Base-by-base conservation (phyloP, 2,888 invertebrate species). In the Strigamia maritima region DNA sequence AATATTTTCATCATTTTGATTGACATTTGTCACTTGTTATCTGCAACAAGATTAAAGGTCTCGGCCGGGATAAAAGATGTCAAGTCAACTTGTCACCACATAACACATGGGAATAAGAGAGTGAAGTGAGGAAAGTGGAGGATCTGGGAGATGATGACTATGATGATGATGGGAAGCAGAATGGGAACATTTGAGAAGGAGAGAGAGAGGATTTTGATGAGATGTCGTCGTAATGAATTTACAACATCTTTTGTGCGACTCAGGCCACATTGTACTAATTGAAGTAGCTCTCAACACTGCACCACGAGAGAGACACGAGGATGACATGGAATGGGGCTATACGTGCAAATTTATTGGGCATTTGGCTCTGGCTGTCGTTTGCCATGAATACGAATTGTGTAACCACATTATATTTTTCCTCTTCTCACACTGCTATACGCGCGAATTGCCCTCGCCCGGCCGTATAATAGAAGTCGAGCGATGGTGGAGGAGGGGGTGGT, bases 371-470 rank as follows among this genome's bases (percentile, higher is more conserved):
- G 40, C 40, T 40, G 40, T 40, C 40, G 40, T 40, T 75, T 65
- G 26, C 75, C 75, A 75, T 75, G 75, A 75, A 75, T 75, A 75
- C 75, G 75, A 75, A 75, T 75, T 26, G 24, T 75, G 75, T 75
- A 75, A 75, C 26, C 75, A 75, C 75, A 75, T 75, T 31, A 75
- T 75, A 28, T 75, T 40, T 40, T 40, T 40, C 40, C 40, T 40
- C 40, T 16, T 40, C 40, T 40, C 40, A 40, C 40, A 40, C 40
- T 40, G 14, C 40, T 40, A 40, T 40, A 40, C 31, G 75, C 19
- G 75, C 31, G 75, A 75, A 31, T 75, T 75, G 26, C 28, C 31
- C 75, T 19, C 26, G 28, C 19, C 75, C 26, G 19, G 19, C 31
- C 19, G 19, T 28, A 35, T 28, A 28, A 24, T 24, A 24, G 75